Evolutionary conservation across 1,140 invertebrate species (phyloP), one percentile per base, ranked within the genome.

Genomic region (Oryctes rhinoceros): DNA sequence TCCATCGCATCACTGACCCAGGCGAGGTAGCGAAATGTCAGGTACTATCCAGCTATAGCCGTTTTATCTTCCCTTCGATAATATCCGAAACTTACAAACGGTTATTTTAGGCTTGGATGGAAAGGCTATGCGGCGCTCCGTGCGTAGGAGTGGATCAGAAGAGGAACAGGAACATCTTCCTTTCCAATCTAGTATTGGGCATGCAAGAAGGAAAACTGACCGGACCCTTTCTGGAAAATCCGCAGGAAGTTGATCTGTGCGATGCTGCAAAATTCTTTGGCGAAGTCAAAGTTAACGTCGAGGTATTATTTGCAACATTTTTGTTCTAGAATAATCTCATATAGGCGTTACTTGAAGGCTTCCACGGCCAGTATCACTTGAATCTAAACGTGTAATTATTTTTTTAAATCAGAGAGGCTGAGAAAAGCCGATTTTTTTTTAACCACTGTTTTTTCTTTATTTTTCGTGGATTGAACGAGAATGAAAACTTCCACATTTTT

Each of bases 81-180:
- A 1, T 18, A 59, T 59, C 18, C 11, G 53, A 59, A 30, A 30
- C 24, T 2, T 18, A n/a, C n/a, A n/a, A 59, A n/a, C 4, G n/a
- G 49, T 1, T n/a, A 4, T 53, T 59, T 18, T 47, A 85, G 83
- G 82, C 82, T 80, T 88, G 88, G 88, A 81, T 89, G 20, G 65
- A 84, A 44, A 89, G 88, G 83, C 83, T 89, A 48, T 86, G 85
- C 80, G 85, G 86, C 13, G 84, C 86, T 78, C 82, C 82, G 9
- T 86, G 83, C 44, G 49, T 83, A 18, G 85, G 85, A 3, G 78
- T 87, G 3, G 82, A 87, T 0, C 80, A 81, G 53, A 88, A 88
- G 81, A 83, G 88, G 67, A 86, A 86, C 78, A 81, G 88, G 37
- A 89, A 89, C 79, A 86, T 88, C 30, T 89, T 87, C 78, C 81